phyloP scores from a whole-genome alignment of 2,888 invertebrate genomes.

The Synergus laeviventris region DNA sequence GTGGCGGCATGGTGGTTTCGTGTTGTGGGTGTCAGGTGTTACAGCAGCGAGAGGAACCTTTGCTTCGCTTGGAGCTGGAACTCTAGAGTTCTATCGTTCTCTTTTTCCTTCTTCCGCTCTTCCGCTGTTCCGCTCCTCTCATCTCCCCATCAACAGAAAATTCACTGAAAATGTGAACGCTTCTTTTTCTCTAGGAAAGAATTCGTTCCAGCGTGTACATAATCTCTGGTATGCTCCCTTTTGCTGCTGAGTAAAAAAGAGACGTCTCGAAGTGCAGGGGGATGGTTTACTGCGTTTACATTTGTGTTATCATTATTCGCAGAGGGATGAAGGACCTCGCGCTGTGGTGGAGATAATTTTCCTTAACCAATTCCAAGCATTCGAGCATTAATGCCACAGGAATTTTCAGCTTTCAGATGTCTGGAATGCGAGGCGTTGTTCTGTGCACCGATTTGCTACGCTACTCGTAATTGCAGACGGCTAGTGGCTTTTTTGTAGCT shows the following conservation, averaged over 20 bases:
- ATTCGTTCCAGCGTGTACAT: constrained; percentile 17
- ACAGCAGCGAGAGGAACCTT: constrained; percentile 41
- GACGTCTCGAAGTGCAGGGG: background rate
- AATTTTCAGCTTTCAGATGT: constrained; percentile 20
- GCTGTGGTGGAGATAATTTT: constrained; percentile 4
- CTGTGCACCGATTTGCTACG: constrained; percentile 5
- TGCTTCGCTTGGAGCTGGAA: constrained; percentile 10
- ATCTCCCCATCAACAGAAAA: constrained; percentile 23
- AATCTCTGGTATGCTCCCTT: constrained; percentile 27
- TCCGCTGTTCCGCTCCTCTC: background rate
- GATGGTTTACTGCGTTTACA: constrained; percentile 1
- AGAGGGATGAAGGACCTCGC: background rate
- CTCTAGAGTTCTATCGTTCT: constrained; percentile 18
- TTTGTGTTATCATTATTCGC: background rate
- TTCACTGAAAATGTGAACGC: constrained; percentile 26
- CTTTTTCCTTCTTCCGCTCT: background rate
- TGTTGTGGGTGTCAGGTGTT: constrained; percentile 58
- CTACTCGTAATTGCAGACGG: constrained; percentile 11
- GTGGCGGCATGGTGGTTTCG: constrained; percentile 47
- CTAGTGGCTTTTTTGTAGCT: background rate
- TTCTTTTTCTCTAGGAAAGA: constrained; percentile 5
- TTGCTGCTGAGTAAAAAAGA: background rate
- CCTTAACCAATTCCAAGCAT: constrained; percentile 19
- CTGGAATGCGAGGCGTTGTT: constrained; percentile 15
- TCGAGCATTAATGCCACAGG: constrained; percentile 9